Evolutionary conservation across 2,888 invertebrate genomes (phyloP).

Genomic region (Napeogenes sylphis): DNA sequence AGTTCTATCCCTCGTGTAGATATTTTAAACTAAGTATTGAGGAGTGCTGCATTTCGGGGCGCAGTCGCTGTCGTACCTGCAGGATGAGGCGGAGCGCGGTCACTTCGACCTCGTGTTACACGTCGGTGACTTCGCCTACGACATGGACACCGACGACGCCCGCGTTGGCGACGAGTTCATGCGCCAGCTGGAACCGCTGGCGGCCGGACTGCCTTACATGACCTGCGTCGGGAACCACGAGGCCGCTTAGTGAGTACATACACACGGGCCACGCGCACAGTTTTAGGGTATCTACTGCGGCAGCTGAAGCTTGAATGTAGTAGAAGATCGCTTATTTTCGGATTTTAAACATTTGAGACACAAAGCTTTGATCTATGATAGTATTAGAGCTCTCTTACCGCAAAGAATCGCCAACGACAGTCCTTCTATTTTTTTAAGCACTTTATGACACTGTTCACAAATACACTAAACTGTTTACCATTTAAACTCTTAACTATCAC

Average conservation of each 20-base stretch:
- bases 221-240: constrained; percentile 96
- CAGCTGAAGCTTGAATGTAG: too few relatives aligned
- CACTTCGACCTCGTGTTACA: constrained; percentile 92
- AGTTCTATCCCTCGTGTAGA: too few relatives aligned
- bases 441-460: too few relatives aligned
- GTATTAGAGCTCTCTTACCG: too few relatives aligned
- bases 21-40: neutral
- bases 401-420: too few relatives aligned
- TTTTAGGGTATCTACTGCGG: too few relatives aligned
- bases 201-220: constrained; percentile 95
- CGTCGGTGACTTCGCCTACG: constrained; percentile 97
- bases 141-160: constrained; percentile 90
- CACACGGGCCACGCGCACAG: neutral
- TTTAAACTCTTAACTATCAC: too few relatives aligned
- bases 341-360: too few relatives aligned
- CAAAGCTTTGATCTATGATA: too few relatives aligned
- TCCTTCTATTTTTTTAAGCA: too few relatives aligned
- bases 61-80: constrained; percentile 87
- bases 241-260: constrained; percentile 82
- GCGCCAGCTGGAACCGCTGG: constrained; percentile 92
- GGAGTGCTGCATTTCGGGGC: neutral
- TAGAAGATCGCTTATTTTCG: too few relatives aligned
- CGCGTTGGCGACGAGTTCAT: constrained; percentile 94
- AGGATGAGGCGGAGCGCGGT: constrained; percentile 88
- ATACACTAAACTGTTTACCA: too few relatives aligned